Evolutionary conservation across 1,140 invertebrate species (phyloP), one percentile per base, ranked within the genome.

Genomic region (Panulirus ornatus): DNA sequence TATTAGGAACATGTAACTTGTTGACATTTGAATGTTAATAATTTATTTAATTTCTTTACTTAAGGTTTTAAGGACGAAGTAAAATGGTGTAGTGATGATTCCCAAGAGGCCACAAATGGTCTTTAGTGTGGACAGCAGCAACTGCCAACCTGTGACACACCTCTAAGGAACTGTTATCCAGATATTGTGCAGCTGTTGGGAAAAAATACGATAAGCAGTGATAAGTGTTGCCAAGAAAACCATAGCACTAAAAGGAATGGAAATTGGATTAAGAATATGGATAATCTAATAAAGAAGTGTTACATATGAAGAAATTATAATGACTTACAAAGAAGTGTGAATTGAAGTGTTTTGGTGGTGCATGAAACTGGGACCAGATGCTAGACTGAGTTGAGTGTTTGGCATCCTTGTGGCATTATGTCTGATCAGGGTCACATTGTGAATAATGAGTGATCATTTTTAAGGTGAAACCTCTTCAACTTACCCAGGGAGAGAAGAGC

Each of bases 391-490:
- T 54, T 42, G 30, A 79, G 51, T 88, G 87, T 82, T 85, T 47
- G 42, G 87, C 87, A 89, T 70, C 87, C 70, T 75, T 84, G 87
- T 89, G 87, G 87, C 87, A 89, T 89, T 89, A 89, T 83, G 47
- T 89, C 87, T 89, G 79, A 84, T 89, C 79, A 89, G 87, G 87
- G 87, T 89, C 87, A 84, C 87, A 89, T 75, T 88, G 87, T 83
- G 87, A 83, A 89, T 83, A 73, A 83, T 75, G n/a, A 75, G 73
- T 76, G 51, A 78, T 87, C 84, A 87, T 78, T 87, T 87, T 87
- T 87, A 84, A 88, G 79, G 81, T 83, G 63, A 89, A 83, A 89
- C 79, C 87, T 89, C 79, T 75, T 81, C 58, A 75, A 88, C 87
- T 58, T 89, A 70, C 87, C 81, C 79, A 89, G 87, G 79, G 81